A percentile compares a stretch with the other conserved stretches of the same genome.
phyloP scores from a whole-genome alignment of 92 coral and sea anemone species.

The Isaurus tuberculatus region DNA sequence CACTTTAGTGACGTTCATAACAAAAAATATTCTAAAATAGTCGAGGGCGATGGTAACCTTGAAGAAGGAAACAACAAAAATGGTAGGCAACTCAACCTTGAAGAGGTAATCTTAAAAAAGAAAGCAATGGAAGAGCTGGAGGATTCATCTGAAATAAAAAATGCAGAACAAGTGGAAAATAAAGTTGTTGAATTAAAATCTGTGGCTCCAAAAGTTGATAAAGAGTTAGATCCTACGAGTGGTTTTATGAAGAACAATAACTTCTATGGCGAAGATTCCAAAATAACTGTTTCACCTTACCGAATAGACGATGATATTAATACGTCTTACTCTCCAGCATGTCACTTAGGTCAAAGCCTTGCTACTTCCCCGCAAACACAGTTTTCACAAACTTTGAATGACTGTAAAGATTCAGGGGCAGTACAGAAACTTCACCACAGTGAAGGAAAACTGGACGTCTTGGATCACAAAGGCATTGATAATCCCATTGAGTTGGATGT shows the following conservation, averaged over 20 bases:
- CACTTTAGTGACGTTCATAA: background rate
- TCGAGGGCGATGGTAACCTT: background rate
- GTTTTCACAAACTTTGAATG: background rate
- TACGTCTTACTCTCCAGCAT: background rate
- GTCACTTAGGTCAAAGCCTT: background rate
- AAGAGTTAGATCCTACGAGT: background rate
- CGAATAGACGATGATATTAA: slow-evolving; percentile 1
- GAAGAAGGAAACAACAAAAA: background rate
- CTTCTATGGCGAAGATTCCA: background rate
- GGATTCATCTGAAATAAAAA: background rate
- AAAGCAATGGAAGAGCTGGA: background rate
- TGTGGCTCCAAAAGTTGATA: background rate
- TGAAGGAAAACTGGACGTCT: background rate
- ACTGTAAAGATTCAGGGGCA: background rate
- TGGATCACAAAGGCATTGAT: background rate
- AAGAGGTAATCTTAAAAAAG: background rate
- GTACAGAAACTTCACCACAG: background rate
- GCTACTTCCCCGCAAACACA: background rate
- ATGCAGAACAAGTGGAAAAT: background rate
- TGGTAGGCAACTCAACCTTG: background rate
- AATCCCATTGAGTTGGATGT: background rate
- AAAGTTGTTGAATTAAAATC: background rate
- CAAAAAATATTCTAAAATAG: background rate
- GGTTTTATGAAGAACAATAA: background rate
- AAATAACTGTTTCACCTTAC: background rate